Conservation (phyloP, 2,113 vertebrate genomes). For the Corvus moneduloides region DNA sequence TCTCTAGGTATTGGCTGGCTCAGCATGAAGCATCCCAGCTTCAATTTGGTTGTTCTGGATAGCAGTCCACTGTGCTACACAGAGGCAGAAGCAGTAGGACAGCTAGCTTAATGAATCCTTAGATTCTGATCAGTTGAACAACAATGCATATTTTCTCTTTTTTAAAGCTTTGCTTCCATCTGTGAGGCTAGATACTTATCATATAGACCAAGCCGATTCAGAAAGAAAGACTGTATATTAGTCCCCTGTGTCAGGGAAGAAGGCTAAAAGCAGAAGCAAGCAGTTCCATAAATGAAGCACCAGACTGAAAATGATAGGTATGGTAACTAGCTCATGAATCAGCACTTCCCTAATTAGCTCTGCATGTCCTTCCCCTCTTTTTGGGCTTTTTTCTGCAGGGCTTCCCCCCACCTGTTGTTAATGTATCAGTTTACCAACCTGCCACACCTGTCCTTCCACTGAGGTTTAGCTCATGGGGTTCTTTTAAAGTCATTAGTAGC, state of each 20-base stretch:
- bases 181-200: neutral
- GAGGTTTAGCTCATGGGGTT: neutral
- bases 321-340: neutral
- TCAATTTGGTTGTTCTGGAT: neutral
- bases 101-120: neutral
- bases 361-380: neutral
- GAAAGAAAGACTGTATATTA: neutral
- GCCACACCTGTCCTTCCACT: slow-evolving; percentile 21
- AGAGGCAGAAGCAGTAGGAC: neutral
- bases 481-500: neutral
- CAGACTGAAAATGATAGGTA: neutral
- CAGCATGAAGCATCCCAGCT: accelerated
- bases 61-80: neutral
- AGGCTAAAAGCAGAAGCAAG: neutral
- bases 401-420: neutral
- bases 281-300: neutral
- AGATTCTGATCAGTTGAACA: neutral
- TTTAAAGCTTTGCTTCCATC: neutral
- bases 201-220: neutral
- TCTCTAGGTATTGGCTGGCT: neutral
- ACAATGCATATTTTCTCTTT: neutral
- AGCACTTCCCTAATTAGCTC: neutral
- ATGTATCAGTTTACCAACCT: neutral
- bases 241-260: neutral
- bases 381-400: slow-evolving; percentile 11